A percentile compares a stretch with the other conserved stretches of the same genome.
Conservation (phyloP, 2,113 vertebrate genomes). For the Chunga burmeisteri region DNA sequence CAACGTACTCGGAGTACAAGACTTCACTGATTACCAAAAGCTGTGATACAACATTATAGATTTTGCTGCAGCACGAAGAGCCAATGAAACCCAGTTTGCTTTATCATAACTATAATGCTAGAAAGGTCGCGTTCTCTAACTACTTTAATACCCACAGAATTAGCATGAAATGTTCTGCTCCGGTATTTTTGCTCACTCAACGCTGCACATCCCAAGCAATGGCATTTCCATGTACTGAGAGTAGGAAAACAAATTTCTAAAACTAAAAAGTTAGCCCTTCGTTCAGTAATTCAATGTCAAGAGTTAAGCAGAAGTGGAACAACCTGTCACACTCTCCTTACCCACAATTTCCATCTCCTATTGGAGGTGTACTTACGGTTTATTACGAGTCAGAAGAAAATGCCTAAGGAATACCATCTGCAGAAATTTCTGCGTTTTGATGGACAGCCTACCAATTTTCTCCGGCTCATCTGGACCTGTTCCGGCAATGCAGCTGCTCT, state of each 20-base stretch:
- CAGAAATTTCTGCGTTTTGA: neutral
- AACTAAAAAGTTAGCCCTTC: neutral
- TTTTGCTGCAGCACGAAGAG: neutral
- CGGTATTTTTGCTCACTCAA: neutral
- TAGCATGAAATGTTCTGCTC: neutral
- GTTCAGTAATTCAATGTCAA: neutral
- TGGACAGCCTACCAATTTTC: conserved; percentile 77
- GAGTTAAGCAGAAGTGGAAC: neutral
- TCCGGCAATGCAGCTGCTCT: conserved; percentile 95
- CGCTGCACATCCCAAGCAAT: neutral
- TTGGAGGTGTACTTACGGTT: accelerated
- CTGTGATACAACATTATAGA: too few species aligned
- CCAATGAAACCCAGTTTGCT: neutral
- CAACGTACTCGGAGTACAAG: accelerated
- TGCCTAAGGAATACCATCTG: accelerated
- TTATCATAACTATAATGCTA: accelerated
- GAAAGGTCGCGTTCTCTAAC: neutral
- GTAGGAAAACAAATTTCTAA: neutral
- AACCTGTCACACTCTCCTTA: neutral
- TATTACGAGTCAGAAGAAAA: accelerated
- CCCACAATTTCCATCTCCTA: accelerated
- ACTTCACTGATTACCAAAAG: neutral
- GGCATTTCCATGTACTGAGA: neutral
- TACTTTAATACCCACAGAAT: neutral
- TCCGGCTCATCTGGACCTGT: conserved; percentile 91